Evolutionary conservation across 2,113 vertebrate genomes (phyloP).

Genomic region (Isurus oxyrinchus): DNA sequence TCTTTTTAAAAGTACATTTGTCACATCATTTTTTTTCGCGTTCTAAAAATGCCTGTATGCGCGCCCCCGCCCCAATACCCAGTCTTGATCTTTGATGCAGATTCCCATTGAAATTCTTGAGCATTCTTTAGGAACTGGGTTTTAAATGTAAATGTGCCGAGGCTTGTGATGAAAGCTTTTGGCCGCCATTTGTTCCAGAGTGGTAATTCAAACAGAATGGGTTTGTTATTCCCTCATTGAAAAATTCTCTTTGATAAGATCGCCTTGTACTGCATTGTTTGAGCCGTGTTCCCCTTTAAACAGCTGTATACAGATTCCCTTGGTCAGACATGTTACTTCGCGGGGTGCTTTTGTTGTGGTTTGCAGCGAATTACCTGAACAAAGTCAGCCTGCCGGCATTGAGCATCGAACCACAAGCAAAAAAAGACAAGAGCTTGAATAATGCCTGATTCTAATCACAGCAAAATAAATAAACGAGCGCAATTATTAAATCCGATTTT

Average conservation of each 20-base stretch:
- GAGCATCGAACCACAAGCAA: constrained; percentile 54
- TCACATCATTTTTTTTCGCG: background rate
- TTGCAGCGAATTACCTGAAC: constrained; percentile 64
- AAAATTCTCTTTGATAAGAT: constrained; percentile 70
- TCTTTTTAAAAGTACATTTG: constrained; percentile 29
- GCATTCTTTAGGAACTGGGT: constrained; percentile 10
- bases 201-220: constrained; percentile 69
- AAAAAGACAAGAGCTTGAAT: constrained; percentile 41
- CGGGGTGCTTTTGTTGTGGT: constrained; percentile 66
- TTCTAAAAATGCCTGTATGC: background rate
- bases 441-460: background rate
- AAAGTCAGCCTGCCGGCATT: constrained; percentile 57
- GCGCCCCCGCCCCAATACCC: background rate
- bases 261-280: constrained; percentile 67
- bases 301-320: constrained; percentile 54
- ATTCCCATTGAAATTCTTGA: constrained; percentile 60
- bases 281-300: constrained; percentile 60
- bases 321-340: constrained; percentile 63
- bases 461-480: background rate
- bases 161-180: constrained; percentile 57
- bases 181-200: constrained; percentile 67
- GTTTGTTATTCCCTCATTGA: constrained; percentile 65
- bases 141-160: constrained; percentile 55
- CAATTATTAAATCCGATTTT: background rate
- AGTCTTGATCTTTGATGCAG: constrained; percentile 13